These are phyloP conservation scores for Platyura marginata DNA, from an alignment of 1,140 invertebrate genomes.

Conservation along the genomic window DNA sequence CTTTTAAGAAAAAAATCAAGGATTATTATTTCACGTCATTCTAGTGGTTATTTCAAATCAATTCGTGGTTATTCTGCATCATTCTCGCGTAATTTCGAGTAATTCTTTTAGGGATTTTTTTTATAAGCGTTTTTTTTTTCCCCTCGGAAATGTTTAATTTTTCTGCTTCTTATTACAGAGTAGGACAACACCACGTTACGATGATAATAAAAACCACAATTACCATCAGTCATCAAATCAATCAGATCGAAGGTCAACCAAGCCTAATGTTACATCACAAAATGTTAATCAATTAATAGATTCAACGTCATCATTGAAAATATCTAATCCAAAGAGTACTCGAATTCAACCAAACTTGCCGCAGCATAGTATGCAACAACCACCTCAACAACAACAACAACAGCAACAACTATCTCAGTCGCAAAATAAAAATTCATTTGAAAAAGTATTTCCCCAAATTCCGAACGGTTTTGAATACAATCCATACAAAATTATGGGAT, in stretches of 20 bases:
- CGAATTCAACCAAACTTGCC: conserved; percentile 1
- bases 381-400: not conserved
- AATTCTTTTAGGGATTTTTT: too few relatives aligned
- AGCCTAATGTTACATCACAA: not conserved
- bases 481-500: conserved; percentile 33
- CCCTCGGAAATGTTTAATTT: too few relatives aligned
- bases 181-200: not conserved
- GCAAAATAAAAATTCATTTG: conserved; percentile 4
- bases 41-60: too few relatives aligned
- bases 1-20: too few relatives aligned
- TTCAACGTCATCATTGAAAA: not conserved
- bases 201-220: too few relatives aligned
- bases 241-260: not conserved
- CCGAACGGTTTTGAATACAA: conserved; percentile 28
- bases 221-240: not conserved
- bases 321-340: not conserved
- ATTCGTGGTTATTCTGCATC: too few relatives aligned
- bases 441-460: conserved; percentile 8
- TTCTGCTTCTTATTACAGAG: too few relatives aligned
- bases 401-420: conserved; percentile 8
- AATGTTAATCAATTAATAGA: not conserved
- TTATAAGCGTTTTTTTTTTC: too few relatives aligned
- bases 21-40: too few relatives aligned
- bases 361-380: conserved; percentile 9
- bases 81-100: too few relatives aligned